These are phyloP conservation scores for Phycodurus eques DNA, from an alignment of 2,113 vertebrate genomes.

Conservation along the genomic window DNA sequence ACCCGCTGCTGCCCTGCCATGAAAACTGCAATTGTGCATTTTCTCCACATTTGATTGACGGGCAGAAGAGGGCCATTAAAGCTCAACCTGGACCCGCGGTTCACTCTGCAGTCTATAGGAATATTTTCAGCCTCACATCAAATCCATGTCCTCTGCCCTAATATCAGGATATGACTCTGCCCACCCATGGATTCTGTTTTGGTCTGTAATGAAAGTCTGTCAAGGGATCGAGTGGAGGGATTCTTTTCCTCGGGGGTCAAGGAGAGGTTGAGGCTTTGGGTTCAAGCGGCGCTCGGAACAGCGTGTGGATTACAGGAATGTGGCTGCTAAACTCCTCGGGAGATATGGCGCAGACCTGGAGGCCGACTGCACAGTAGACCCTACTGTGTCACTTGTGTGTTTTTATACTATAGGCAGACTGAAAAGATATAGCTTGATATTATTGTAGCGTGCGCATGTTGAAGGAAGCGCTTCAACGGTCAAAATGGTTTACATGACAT, in stretches of 20 bases:
- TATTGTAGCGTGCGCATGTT: background rate
- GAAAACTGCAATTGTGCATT: constrained; percentile 70
- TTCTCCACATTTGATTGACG: constrained; percentile 67
- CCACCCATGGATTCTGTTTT: constrained; percentile 68
- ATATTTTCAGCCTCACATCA: constrained; percentile 62
- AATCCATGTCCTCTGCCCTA: constrained; percentile 62
- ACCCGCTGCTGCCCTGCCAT: constrained; percentile 38
- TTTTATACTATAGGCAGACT: background rate
- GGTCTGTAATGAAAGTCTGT: constrained; percentile 69
- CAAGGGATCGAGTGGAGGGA: constrained; percentile 59
- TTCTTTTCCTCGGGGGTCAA: constrained; percentile 70
- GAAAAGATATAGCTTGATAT: background rate
- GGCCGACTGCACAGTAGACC: constrained; percentile 41
- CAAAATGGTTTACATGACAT: constrained; percentile 1
- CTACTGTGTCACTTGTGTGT: constrained; percentile 4
- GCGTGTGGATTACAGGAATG: constrained; percentile 65
- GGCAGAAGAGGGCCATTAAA: constrained; percentile 60
- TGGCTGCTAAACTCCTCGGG: constrained; percentile 42
- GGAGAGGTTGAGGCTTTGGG: constrained; percentile 65
- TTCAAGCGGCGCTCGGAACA: constrained; percentile 55
- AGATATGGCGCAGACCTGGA: constrained; percentile 35
- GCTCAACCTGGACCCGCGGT: constrained; percentile 40
- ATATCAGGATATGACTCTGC: constrained; percentile 66
- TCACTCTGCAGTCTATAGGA: constrained; percentile 46
- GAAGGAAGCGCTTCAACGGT: background rate